These are phyloP conservation scores for Anagrus nilaparvatae DNA, from an alignment of 1,140 invertebrate species.

Conservation along the genomic window DNA sequence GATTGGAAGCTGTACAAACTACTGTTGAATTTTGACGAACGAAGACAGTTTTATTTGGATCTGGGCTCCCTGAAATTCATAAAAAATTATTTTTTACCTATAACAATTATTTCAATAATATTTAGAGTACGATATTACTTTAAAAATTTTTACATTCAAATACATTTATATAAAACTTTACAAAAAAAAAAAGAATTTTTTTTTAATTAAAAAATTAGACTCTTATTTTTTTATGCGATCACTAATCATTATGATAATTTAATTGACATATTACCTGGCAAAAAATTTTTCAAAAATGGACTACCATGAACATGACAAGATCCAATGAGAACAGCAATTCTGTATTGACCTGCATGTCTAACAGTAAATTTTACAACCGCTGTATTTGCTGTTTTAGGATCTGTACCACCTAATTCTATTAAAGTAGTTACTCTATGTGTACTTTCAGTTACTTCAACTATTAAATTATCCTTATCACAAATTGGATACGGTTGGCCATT, in stretches of 20 bases:
- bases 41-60: slow-evolving; percentile 75
- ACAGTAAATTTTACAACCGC: slow-evolving; percentile 86
- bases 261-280: slow-evolving; percentile 45
- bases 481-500: slow-evolving; percentile 88
- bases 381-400: slow-evolving; percentile 71
- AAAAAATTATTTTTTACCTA: too few species aligned
- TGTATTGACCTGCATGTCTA: slow-evolving; percentile 78
- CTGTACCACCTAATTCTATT: slow-evolving; percentile 71
- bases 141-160: too few species aligned
- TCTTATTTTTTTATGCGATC: too few species aligned
- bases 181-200: too few species aligned
- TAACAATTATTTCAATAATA: too few species aligned
- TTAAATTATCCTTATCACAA: slow-evolving; percentile 79
- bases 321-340: slow-evolving; percentile 74
- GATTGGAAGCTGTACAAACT: slow-evolving; percentile 65
- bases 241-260: too few species aligned
- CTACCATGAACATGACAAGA: slow-evolving; percentile 55
- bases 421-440: slow-evolving; percentile 72
- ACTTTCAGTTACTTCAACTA: slow-evolving; percentile 76
- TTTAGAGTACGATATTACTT: too few species aligned
- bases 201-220: too few species aligned
- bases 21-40: slow-evolving; percentile 79
- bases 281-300: slow-evolving; percentile 55
- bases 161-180: too few species aligned
- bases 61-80: slow-evolving; percentile 65